These are phyloP conservation scores for Apotomis betuletana DNA, from an alignment of 2,888 invertebrate species.

Conservation along the genomic window DNA sequence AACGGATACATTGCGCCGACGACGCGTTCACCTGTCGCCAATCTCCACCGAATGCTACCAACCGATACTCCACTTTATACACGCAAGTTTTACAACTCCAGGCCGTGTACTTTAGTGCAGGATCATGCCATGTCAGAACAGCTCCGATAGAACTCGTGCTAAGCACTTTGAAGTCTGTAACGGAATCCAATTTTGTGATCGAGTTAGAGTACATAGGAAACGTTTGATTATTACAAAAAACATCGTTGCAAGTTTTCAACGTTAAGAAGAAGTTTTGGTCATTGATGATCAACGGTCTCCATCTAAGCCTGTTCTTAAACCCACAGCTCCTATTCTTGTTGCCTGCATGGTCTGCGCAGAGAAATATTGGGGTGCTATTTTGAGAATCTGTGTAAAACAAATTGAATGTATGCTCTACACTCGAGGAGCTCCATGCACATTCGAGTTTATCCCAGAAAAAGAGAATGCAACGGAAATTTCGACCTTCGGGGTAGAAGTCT, in stretches of 20 bases:
- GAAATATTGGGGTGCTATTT: too few relatives aligned
- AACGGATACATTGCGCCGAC: too few relatives aligned
- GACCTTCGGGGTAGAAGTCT: not conserved
- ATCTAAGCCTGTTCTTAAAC: too few relatives aligned
- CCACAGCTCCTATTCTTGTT: too few relatives aligned
- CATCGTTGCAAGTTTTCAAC: not conserved
- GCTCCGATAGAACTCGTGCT: not conserved
- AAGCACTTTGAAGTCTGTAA: too few relatives aligned
- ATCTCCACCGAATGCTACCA: not conserved
- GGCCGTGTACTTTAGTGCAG: too few relatives aligned
- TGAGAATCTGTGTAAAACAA: not conserved
- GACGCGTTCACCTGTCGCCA: slow-evolving; percentile 5
- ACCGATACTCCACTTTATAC: not conserved
- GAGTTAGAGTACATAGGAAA: not conserved
- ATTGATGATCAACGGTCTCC: too few relatives aligned
- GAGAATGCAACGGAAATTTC: not conserved
- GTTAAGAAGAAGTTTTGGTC: too few relatives aligned
- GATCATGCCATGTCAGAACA: not conserved
- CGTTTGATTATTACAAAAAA: not conserved
- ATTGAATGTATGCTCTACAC: not conserved
- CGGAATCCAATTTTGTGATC: not conserved
- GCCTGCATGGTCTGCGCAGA: not conserved
- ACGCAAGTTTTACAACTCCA: too few relatives aligned
- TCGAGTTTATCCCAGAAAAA: not conserved
- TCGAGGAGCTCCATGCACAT: not conserved